phyloP scores from a whole-genome alignment of 1,140 invertebrate genomes.

The Diprion similis region DNA sequence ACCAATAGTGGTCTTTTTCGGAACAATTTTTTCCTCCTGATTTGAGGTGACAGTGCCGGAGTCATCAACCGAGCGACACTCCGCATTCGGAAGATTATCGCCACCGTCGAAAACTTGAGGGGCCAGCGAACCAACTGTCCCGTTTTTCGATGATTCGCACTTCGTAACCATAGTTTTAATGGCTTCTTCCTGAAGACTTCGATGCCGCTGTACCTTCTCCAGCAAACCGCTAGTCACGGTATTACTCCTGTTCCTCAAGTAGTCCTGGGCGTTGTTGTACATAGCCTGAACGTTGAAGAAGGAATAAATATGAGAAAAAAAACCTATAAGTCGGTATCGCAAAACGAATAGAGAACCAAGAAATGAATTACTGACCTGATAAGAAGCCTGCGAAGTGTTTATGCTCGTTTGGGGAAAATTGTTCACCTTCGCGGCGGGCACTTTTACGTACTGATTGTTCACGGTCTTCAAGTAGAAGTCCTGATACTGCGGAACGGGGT shows the following conservation, averaged over 20 bases:
- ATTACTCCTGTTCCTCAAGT: constrained; percentile 1
- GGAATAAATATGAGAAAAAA: background rate
- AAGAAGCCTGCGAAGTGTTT: constrained; percentile 8
- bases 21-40: background rate
- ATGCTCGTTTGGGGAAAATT: constrained; percentile 9
- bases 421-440: constrained; percentile 25
- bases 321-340: background rate
- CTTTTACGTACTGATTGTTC: constrained; percentile 28
- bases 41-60: background rate
- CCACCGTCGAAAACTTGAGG: background rate
- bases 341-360: background rate
- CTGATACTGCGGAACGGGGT: constrained; percentile 4
- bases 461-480: constrained; percentile 24
- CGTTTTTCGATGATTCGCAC: no score
- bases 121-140: background rate
- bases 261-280: background rate
- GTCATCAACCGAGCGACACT: background rate
- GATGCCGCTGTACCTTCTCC: background rate
- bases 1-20: background rate
- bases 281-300: background rate
- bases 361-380: constrained; percentile 26
- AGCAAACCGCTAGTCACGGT: constrained; percentile 13
- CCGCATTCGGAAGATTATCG: background rate
- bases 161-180: background rate
- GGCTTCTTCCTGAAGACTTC: background rate